These are phyloP conservation scores for Kryphioiulus occultus DNA, from an alignment of 2,888 invertebrate genomes.

Conservation along the genomic window DNA sequence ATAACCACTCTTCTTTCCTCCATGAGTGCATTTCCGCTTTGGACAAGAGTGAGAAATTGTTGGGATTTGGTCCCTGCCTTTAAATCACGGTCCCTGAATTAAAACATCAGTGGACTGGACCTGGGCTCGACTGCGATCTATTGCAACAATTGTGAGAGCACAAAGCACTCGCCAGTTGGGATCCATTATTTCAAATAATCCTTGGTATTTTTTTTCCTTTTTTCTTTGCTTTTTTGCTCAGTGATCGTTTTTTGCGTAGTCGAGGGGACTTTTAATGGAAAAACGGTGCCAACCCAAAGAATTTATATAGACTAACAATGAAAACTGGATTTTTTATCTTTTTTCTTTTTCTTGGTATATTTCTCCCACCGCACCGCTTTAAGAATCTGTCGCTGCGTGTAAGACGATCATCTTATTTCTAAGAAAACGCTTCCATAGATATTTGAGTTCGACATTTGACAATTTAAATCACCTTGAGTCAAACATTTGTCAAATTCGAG, in stretches of 20 bases:
- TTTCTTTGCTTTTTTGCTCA: background rate
- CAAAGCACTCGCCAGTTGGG: conserved; percentile 8
- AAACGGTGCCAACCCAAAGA: background rate
- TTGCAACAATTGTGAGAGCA: background rate
- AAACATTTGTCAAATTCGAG: too few relatives aligned
- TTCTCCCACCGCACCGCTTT: background rate
- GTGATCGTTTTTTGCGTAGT: background rate
- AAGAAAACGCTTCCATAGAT: too few relatives aligned
- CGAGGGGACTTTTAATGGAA: conserved; percentile 6
- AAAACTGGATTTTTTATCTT: background rate
- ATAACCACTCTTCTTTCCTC: too few relatives aligned
- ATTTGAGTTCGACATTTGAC: too few relatives aligned
- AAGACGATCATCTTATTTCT: background rate
- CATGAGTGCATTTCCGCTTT: background rate
- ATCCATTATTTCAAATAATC: conserved; percentile 37
- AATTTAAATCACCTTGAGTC: too few relatives aligned
- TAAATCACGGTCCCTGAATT: background rate
- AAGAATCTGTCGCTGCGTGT: background rate
- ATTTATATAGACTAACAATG: conserved; percentile 32
- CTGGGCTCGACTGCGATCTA: background rate
- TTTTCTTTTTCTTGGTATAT: background rate
- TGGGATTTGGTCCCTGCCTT: background rate
- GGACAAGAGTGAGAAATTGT: background rate
- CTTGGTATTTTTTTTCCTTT: background rate
- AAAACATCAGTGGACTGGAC: conserved; percentile 7